These are phyloP conservation scores for Telmatochromis sp. DNA, from an alignment of 2,113 vertebrate genomes.

Conservation along the genomic window DNA sequence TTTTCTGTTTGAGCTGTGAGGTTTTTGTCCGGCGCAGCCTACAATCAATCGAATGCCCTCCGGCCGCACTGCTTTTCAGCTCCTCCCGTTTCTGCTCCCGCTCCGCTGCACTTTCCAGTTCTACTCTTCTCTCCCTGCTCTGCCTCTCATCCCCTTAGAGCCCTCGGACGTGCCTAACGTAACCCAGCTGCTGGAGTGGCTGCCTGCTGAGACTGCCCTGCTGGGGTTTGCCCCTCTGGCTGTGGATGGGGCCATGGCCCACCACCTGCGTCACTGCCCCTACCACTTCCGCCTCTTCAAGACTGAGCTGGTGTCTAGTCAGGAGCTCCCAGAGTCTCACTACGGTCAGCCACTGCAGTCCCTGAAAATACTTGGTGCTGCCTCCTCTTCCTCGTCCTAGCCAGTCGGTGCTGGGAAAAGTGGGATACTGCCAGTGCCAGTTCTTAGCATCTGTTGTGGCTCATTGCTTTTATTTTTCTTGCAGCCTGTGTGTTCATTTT, in stretches of 20 bases:
- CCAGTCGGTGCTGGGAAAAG: not conserved
- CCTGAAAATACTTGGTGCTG: not conserved
- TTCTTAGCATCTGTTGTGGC: constrained; percentile 2
- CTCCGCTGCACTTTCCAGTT: constrained; percentile 5
- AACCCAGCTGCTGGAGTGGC: constrained; percentile 75
- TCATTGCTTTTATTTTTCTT: not conserved
- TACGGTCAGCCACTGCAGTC: constrained; percentile 69
- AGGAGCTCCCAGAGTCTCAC: constrained; percentile 80
- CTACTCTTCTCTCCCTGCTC: constrained; percentile 3
- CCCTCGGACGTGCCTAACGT: constrained; percentile 76
- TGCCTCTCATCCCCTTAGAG: constrained; percentile 65
- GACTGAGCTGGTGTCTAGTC: constrained; percentile 82
- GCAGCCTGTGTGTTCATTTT: not conserved
- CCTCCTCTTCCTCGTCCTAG: constrained; percentile 16
- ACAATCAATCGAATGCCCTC: not conserved
- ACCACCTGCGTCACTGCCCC: constrained; percentile 82
- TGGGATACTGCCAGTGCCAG: not conserved
- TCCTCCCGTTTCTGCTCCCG: not conserved
- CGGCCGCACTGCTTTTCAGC: not conserved
- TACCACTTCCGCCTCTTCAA: constrained; percentile 85
- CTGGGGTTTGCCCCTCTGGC: constrained; percentile 66
- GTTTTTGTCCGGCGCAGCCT: not conserved
- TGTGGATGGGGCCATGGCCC: constrained; percentile 78
- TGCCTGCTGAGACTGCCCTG: constrained; percentile 72
- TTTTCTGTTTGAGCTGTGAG: not conserved